phyloP scores from a whole-genome alignment of 2,113 vertebrate species.

The Lates calcarifer region DNA sequence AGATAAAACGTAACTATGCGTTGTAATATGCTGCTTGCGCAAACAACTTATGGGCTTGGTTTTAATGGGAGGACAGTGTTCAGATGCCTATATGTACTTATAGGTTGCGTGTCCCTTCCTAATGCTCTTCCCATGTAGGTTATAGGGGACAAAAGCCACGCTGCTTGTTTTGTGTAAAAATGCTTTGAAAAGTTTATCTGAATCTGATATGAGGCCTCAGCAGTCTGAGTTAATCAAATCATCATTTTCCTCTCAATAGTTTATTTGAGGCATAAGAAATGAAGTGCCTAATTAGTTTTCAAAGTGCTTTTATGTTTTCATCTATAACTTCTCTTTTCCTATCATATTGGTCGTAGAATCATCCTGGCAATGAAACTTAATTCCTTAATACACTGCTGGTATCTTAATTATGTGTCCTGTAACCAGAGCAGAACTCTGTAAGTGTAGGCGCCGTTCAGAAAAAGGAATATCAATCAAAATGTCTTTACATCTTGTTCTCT shows the following conservation, averaged over 20 bases:
- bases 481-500: constrained; percentile 44
- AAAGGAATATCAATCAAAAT: constrained; percentile 51
- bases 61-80: no score
- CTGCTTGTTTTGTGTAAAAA: no score
- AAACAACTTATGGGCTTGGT: no score
- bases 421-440: constrained; percentile 34
- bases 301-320: constrained; percentile 53
- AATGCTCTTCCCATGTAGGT: no score
- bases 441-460: constrained; percentile 8
- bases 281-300: constrained; percentile 61
- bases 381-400: constrained; percentile 64
- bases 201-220: not conserved
- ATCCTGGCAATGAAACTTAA: constrained; percentile 57
- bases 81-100: no score
- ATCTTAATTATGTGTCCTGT: constrained; percentile 63
- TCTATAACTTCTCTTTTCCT: constrained; percentile 41
- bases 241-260: not conserved
- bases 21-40: no score
- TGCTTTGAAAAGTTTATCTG: no score
- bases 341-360: constrained; percentile 38
- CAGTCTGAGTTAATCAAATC: not conserved
- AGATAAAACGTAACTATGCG: no score
- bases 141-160: no score
- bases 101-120: no score
- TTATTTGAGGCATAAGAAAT: constrained; percentile 26